Base-by-base conservation (phyloP, 1,140 invertebrate species). In the Mactra quadrangularis region DNA sequence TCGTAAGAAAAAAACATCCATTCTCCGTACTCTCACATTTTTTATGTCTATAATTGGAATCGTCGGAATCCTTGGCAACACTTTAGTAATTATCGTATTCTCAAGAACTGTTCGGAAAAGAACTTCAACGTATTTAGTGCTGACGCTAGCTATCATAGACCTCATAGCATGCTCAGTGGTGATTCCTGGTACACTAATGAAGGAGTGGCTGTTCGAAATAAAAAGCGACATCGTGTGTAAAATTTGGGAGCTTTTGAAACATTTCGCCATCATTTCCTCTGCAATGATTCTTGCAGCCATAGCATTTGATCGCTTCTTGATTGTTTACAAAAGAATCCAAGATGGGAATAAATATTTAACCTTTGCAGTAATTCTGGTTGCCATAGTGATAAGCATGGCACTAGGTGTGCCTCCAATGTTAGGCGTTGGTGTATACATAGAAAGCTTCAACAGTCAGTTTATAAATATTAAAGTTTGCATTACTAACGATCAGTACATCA, bases 251-350 rank as follows among this genome's bases (percentile, higher is more conserved):
- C 57, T 86, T 19, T 33, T 90, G 29, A 45, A 85, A 22, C 84
- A 77, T 17, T 70, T 71, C 27, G 84, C 83, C 11, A 87, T 90
- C 25, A 87, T 88, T 0, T 82, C 86, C 11, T 89, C 89, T 55
- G 85, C 87, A 3, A 83, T 89, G 50, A 86, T 89, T 22, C 74
- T 90, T 0, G 84, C 87, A 7, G 87, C 85, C 7, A 89, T 89
- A 50, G 87, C 88, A 6, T 84, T 88, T 77, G 89, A 90, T n/a
- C 47, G 89, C 22, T 90, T 85, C 77, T 82, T 87, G 50, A 55
- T 89, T 1, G 89, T 90, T 2, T 89, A 86, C 38, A 70, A 76
- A 31, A 71, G 68, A 13, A 68, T 83, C 1, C 75, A 60, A 29
- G 52, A 79, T 19, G 71, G 82, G n/a, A 82, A 77, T 17, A 83